phyloP scores from a whole-genome alignment of 2,888 invertebrate species.

The Pandemis heparana region DNA sequence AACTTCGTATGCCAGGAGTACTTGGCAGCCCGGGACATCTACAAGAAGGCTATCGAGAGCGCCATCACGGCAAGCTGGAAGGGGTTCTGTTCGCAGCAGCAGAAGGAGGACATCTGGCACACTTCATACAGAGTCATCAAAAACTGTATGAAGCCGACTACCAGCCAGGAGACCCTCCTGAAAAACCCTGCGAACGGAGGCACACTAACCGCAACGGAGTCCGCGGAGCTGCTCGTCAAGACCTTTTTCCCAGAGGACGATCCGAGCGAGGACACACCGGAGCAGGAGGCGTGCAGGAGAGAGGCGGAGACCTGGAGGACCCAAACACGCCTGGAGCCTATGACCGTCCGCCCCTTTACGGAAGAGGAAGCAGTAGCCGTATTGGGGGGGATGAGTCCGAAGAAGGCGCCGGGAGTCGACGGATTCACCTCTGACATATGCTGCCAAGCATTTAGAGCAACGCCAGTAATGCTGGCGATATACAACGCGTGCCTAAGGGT shows the following conservation, averaged over 20 bases:
- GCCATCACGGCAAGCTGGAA: neutral
- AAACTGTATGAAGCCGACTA: no score
- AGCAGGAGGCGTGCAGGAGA: neutral
- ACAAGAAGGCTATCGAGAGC: neutral
- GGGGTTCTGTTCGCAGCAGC: neutral
- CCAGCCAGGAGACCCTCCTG: neutral
- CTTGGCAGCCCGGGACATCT: neutral
- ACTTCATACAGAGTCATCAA: neutral
- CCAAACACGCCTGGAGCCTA: neutral
- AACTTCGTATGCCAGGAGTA: neutral
- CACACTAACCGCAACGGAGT: neutral
- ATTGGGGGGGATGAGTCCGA: neutral
- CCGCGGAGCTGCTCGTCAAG: conserved; percentile 43
- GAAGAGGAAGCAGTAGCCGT: neutral
- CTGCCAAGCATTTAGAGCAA: fast-evolving
- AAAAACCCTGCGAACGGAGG: neutral
- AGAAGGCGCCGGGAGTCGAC: neutral
- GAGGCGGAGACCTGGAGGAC: neutral
- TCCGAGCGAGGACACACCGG: neutral
- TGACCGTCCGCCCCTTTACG: neutral
- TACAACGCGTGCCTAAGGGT: neutral
- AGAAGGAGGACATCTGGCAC: neutral
- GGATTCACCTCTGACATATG: neutral
- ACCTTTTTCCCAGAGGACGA: conserved; percentile 47
- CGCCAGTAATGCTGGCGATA: neutral